A percentile compares a stretch with the other conserved stretches of the same genome.
Conservation (phyloP, 2,888 invertebrate species). For the Idaea straminata region DNA sequence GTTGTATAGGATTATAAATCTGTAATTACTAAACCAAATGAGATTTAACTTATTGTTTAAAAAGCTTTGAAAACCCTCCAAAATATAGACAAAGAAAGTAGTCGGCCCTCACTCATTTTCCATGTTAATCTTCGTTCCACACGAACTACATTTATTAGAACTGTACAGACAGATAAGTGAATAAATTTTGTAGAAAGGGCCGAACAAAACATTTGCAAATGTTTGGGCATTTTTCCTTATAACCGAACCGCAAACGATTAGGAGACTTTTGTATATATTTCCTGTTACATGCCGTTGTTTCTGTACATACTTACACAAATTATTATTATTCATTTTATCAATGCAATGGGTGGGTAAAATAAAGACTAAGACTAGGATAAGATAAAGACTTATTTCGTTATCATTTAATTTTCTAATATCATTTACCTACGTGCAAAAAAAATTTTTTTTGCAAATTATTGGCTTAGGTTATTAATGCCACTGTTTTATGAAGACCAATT, state of each 20-base stretch:
- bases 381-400: constrained; percentile 1
- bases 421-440: background rate
- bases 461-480: no score
- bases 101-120: background rate
- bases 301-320: constrained; percentile 9
- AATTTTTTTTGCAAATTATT: no score
- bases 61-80: background rate
- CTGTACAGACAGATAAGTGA: constrained; percentile 22
- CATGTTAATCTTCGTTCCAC: constrained; percentile 15
- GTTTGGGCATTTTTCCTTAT: constrained; percentile 29
- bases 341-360: constrained; percentile 5
- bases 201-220: constrained; percentile 22
- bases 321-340: constrained; percentile 22
- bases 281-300: constrained; percentile 25
- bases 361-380: no score
- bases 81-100: background rate
- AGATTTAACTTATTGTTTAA: background rate
- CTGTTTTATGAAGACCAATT: background rate
- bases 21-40: background rate
- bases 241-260: constrained; percentile 29
- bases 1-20: no score
- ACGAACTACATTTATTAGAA: constrained; percentile 6
- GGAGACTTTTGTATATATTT: constrained; percentile 26
- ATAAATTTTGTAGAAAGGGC: constrained; percentile 25
- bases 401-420: background rate